Conservation (phyloP, 1,140 invertebrate species). For the Drosophila leontia region DNA sequence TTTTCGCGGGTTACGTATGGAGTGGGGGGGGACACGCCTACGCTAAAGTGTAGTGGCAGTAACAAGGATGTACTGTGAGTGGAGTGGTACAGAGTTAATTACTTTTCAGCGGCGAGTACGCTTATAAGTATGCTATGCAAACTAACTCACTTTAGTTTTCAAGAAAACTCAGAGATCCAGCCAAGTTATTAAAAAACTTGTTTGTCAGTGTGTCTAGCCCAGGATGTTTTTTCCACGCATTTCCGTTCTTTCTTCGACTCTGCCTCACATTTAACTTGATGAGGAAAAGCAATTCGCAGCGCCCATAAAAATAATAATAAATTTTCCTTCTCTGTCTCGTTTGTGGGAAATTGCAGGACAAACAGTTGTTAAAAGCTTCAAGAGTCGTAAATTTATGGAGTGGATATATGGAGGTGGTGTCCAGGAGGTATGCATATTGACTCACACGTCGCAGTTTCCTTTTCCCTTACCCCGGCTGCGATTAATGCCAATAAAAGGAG, state of each 20-base stretch:
- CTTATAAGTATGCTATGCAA: constrained; percentile 50
- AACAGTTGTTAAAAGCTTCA: constrained; percentile 75
- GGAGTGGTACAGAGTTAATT: constrained; percentile 19
- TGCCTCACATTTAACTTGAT: constrained; percentile 38
- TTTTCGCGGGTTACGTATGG: constrained; percentile 5
- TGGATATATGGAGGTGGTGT: constrained; percentile 10
- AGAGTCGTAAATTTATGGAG: constrained; percentile 64
- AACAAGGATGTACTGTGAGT: constrained; percentile 8
- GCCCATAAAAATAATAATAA: constrained; percentile 74
- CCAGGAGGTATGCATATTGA: constrained; percentile 40
- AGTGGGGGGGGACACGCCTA: constrained; percentile 7
- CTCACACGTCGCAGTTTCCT: constrained; percentile 37
- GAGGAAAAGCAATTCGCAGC: constrained; percentile 50
- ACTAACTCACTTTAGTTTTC: constrained; percentile 19
- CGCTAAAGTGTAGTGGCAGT: constrained; percentile 1
- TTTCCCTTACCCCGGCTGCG: constrained; percentile 22
- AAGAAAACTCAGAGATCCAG: constrained; percentile 1
- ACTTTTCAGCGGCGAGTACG: constrained; percentile 13
- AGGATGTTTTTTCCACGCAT: constrained; percentile 7
- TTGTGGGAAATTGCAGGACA: constrained; percentile 66
- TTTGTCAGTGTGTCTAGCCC: neutral
- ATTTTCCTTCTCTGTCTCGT: constrained; percentile 40
- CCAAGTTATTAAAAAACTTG: constrained; percentile 65
- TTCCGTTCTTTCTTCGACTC: neutral
- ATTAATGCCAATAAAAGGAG: constrained; percentile 71